phyloP scores from a whole-genome alignment of 2,113 vertebrate genomes.

The Saguinus imperator region DNA sequence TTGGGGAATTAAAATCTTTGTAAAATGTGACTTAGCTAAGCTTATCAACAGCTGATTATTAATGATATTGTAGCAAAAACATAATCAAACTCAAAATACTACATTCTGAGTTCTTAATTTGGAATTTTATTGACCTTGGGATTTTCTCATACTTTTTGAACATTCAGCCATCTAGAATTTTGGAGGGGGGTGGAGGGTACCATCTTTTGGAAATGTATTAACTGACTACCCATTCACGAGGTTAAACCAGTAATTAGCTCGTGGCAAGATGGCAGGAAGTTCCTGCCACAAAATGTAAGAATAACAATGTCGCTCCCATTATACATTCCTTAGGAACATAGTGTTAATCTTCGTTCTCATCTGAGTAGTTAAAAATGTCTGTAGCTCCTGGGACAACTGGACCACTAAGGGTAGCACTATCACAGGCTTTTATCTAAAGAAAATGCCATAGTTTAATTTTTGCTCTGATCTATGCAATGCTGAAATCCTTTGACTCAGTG shows the following conservation, averaged over 20 bases:
- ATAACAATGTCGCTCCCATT: not conserved
- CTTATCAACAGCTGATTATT: not conserved
- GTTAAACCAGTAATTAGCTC: not conserved
- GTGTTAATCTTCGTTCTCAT: not conserved
- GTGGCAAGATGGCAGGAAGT: not conserved
- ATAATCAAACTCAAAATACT: not conserved
- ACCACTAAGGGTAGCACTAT: not conserved
- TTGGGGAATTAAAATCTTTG: not conserved
- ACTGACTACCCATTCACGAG: not conserved
- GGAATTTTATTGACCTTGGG: not conserved
- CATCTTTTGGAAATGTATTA: not conserved
- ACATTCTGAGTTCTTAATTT: not conserved
- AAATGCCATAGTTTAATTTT: not conserved
- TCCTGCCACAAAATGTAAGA: not conserved
- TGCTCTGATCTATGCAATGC: not conserved
- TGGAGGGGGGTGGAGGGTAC: too few species aligned
- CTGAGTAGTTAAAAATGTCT: not conserved
- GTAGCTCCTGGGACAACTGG: too few species aligned
- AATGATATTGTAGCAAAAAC: not conserved
- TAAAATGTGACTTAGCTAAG: not conserved
- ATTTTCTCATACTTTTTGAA: not conserved
- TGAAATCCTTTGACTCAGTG: not conserved
- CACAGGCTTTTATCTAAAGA: not conserved
- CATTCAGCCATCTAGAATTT: not conserved
- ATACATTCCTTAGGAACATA: not conserved